Evolutionary conservation across 2,888 invertebrate species (phyloP).

Genomic region (Drosophila yooni): DNA sequence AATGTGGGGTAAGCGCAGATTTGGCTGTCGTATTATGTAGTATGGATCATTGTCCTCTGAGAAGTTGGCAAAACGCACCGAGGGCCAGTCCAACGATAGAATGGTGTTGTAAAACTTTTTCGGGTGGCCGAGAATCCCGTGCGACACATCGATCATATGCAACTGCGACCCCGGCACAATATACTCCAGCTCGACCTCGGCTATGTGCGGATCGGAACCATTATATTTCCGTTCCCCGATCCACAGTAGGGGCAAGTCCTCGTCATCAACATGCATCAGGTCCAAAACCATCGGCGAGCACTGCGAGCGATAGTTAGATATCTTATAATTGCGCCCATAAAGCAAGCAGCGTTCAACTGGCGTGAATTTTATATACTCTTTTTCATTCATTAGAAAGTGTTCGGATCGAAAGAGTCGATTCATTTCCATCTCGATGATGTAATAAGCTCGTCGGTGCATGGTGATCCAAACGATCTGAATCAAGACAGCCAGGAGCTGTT

Average conservation of each 20-base stretch:
- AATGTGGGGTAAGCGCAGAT: slow-evolving; percentile 6
- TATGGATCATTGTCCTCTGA: slow-evolving; percentile 13
- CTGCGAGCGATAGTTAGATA: slow-evolving; percentile 18
- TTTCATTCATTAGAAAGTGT: slow-evolving; percentile 70
- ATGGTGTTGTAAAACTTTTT: slow-evolving; percentile 16
- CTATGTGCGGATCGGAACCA: slow-evolving; percentile 12
- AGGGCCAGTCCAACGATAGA: slow-evolving; percentile 15
- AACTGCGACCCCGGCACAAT: slow-evolving; percentile 11
- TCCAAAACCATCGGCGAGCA: slow-evolving; percentile 20
- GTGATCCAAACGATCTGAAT: slow-evolving; percentile 59
- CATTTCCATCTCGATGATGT: slow-evolving; percentile 77
- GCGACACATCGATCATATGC: slow-evolving; percentile 7
- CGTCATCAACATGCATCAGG: slow-evolving; percentile 1
- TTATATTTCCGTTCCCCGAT: slow-evolving; percentile 20
- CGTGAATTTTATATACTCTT: slow-evolving; percentile 6
- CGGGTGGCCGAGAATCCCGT: slow-evolving; percentile 23
- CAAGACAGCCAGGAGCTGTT: slow-evolving; percentile 54
- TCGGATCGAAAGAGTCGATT: slow-evolving; percentile 80
- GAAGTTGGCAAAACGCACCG: slow-evolving; percentile 19
- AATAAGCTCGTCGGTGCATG: slow-evolving; percentile 67
- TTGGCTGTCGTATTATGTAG: slow-evolving; percentile 2
- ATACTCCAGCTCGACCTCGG: slow-evolving; percentile 19
- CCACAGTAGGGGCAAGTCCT: slow-evolving; percentile 27
- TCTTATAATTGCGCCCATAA: slow-evolving; percentile 21
- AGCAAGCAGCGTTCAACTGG: slow-evolving; percentile 12